Base-by-base conservation (phyloP, 1,140 invertebrate genomes). In the Oppia nitens region DNA sequence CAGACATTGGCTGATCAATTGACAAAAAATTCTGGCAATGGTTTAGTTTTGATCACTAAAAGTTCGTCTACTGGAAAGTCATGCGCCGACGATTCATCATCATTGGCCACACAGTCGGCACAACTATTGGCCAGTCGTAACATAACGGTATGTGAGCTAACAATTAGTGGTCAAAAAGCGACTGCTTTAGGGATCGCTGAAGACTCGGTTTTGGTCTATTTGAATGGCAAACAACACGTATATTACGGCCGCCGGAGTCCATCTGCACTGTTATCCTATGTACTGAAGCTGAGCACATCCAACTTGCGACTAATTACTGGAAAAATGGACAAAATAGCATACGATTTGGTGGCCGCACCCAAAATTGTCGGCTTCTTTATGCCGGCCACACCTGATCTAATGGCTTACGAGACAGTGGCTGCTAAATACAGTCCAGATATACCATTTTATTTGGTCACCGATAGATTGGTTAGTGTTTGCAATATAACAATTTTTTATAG, bases 321-420 rank as follows among this genome's bases (percentile, higher is more conserved):
- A 24, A 63, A 63, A 59, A 48, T 65, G 32, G 64, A 65, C 9
- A 65, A 65, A 45, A 53, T 61, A 23, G 60, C 62, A 49, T 63
- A 59, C 55, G 64, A 65, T 53, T 45, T 54, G 14, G 57, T 65
- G 28, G 26, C 59, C 26, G 28, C 49, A 25, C 26, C 60, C 0
- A 61, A 62, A 57, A 24, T 63, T 11, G 53, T 65, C 32, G 64
- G 60, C 2, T 65, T 62, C 50, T 65, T 63, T 47, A 61, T 62
- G 59, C 48, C 61, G 26, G 47, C 56, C 17, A 63, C 64, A 47
- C 55, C 59, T 28, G 63, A 59, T 57, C 51, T 59, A 25, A 23
- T 11, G 48, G 62, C 62, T 23, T 65, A 51, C 56, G 51, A 62
- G 60, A 57, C 56, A 28, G 64, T 59, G 14, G 62, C 64, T 27